Evolutionary conservation across 53 echinoderm and acorn worm species (phyloP).

Genomic region (Pentamera pediparva): DNA sequence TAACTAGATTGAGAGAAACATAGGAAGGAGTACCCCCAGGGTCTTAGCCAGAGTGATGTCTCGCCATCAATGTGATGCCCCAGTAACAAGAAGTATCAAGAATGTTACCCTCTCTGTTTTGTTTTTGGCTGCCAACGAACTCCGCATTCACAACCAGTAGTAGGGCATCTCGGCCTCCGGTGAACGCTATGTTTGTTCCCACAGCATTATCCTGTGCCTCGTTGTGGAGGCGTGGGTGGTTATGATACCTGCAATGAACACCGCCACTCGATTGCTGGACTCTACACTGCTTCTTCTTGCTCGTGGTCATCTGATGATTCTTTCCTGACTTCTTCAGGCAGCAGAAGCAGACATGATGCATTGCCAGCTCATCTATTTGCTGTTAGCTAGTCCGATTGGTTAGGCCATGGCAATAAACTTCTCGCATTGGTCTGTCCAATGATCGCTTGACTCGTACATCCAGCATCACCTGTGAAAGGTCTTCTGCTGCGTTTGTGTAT

Average conservation of each 20-base stretch:
- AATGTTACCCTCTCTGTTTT: slow-evolving; percentile 1
- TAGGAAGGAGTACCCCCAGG: too few relatives aligned
- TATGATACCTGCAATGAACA: slow-evolving; percentile 3
- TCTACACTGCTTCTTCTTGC: slow-evolving; percentile 29
- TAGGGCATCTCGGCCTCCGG: background rate
- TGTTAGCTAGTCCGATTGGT: slow-evolving; percentile 5
- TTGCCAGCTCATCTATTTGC: too few relatives aligned
- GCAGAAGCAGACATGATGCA: slow-evolving; percentile 48
- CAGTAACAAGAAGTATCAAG: slow-evolving; percentile 40
- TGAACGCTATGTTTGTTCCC: background rate
- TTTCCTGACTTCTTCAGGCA: slow-evolving; percentile 56
- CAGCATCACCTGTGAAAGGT: slow-evolving; percentile 51
- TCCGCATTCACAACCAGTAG: slow-evolving; percentile 14
- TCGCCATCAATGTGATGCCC: too few relatives aligned
- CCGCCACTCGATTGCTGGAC: slow-evolving; percentile 34
- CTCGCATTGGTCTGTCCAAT: slow-evolving; percentile 50
- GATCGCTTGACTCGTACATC: slow-evolving; percentile 28
- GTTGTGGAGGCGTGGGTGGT: slow-evolving; percentile 42
- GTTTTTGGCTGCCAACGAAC: background rate
- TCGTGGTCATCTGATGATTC: slow-evolving; percentile 31
- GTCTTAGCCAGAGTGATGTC: too few relatives aligned
- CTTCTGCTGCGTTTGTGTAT: too few relatives aligned
- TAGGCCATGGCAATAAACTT: background rate
- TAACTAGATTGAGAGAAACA: too few relatives aligned
- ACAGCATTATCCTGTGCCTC: too few relatives aligned